Percentiles rank a stretch among this genome's conserved stretches.
These are phyloP conservation scores for Nephrotoma flavescens DNA, from an alignment of 2,888 invertebrate genomes.

Conservation along the genomic window DNA sequence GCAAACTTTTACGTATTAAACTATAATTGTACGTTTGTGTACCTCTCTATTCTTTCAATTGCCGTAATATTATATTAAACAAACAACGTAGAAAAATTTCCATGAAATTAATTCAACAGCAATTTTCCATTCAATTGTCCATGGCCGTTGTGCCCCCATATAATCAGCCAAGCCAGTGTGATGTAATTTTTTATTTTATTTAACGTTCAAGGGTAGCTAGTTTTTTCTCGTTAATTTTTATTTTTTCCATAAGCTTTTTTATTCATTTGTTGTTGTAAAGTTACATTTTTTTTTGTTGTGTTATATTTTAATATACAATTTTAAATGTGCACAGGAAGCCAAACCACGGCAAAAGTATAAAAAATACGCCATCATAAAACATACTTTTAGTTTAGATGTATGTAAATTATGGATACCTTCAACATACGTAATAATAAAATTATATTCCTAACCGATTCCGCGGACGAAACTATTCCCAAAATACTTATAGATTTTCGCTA, in stretches of 20 bases:
- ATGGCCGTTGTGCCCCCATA: background rate
- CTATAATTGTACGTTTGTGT: background rate
- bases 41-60: background rate
- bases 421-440: background rate
- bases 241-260: background rate
- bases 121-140: background rate
- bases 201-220: background rate
- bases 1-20: background rate
- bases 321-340: background rate
- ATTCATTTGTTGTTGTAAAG: background rate
- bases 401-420: background rate
- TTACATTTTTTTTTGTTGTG: background rate
- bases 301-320: background rate
- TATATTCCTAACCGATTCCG: too few relatives aligned
- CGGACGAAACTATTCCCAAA: too few relatives aligned
- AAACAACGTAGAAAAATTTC: background rate
- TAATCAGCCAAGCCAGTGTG: background rate
- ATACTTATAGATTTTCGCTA: too few relatives aligned
- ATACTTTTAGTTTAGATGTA: background rate
- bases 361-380: background rate
- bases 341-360: background rate
- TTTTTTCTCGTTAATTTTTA: background rate
- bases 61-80: background rate
- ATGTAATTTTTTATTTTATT: background rate
- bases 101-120: background rate